Percentiles rank a stretch among this genome's conserved stretches.
phyloP scores from a whole-genome alignment of 1,140 invertebrate genomes.

The Drosophila trapezifrons region DNA sequence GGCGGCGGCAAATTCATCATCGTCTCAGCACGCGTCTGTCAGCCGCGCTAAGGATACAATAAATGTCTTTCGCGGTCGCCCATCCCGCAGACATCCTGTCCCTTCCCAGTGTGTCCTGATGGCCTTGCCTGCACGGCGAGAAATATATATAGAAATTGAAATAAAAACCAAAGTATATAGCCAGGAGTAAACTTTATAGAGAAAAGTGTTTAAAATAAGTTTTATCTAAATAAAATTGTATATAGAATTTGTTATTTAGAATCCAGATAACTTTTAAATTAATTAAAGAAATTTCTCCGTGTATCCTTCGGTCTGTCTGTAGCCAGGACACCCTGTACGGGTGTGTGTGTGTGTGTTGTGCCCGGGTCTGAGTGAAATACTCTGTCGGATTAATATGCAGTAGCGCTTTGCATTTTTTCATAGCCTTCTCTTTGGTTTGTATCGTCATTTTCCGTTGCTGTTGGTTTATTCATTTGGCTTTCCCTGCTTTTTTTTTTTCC shows the following conservation, averaged over 20 bases:
- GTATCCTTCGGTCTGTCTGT: background rate
- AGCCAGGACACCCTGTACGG: conserved; percentile 45
- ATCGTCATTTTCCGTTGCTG: conserved; percentile 51
- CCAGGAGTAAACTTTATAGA: no score
- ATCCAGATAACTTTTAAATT: background rate
- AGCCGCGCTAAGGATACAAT: conserved; percentile 80
- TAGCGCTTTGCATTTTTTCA: conserved; percentile 70
- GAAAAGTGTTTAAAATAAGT: no score
- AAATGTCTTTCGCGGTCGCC: conserved; percentile 77
- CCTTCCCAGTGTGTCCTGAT: conserved; percentile 24
- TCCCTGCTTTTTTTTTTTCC: conserved; percentile 31
- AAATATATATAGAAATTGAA: background rate
- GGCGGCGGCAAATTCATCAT: conserved; percentile 75
- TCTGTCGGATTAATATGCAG: conserved; percentile 82
- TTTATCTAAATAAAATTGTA: background rate
- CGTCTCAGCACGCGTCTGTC: conserved; percentile 80
- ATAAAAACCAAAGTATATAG: background rate
- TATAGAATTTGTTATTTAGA: no score
- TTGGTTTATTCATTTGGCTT: conserved; percentile 79
- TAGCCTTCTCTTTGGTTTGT: conserved; percentile 43
- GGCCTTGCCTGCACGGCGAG: conserved; percentile 16
- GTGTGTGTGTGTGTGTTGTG: background rate
- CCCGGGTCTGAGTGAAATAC: conserved; percentile 70
- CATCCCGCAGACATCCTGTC: conserved; percentile 39
- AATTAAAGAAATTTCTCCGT: background rate